These are phyloP conservation scores for Phyllotis vaccarum DNA, from an alignment of 2,797 vertebrate species.

Conservation along the genomic window DNA sequence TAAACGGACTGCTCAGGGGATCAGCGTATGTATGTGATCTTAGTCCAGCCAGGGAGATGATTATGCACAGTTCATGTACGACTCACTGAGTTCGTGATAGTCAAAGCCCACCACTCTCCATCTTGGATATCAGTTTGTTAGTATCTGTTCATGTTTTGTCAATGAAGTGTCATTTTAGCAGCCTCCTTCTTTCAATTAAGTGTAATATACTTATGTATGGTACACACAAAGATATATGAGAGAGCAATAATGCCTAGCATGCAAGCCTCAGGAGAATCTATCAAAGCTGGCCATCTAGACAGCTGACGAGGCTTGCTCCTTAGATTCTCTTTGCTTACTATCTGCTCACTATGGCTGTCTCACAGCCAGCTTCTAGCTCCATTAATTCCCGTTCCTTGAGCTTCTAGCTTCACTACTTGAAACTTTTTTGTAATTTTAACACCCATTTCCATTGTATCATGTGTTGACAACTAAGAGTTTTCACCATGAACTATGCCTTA, in stretches of 20 bases:
- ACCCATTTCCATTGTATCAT: background rate
- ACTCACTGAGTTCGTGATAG: background rate
- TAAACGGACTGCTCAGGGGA: background rate
- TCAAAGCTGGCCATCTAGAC: background rate
- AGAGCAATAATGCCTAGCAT: background rate
- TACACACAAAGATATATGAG: background rate
- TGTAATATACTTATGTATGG: background rate
- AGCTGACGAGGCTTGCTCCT: background rate
- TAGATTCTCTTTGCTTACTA: background rate
- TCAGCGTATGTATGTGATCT: background rate
- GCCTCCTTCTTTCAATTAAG: background rate
- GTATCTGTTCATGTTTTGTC: background rate
- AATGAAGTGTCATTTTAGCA: background rate
- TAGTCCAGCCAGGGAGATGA: background rate
- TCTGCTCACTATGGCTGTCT: background rate
- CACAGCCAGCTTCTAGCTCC: background rate
- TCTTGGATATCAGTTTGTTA: background rate
- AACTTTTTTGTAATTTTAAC: background rate
- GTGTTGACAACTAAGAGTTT: too few species aligned
- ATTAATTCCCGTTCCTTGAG: background rate
- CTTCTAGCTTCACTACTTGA: background rate
- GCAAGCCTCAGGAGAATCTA: background rate
- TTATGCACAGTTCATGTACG: background rate
- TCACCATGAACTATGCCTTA: background rate
- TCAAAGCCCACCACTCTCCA: background rate